Evolutionary conservation across 2,797 vertebrate genomes (phyloP).

Genomic region (Poeciliopsis gracilis): DNA sequence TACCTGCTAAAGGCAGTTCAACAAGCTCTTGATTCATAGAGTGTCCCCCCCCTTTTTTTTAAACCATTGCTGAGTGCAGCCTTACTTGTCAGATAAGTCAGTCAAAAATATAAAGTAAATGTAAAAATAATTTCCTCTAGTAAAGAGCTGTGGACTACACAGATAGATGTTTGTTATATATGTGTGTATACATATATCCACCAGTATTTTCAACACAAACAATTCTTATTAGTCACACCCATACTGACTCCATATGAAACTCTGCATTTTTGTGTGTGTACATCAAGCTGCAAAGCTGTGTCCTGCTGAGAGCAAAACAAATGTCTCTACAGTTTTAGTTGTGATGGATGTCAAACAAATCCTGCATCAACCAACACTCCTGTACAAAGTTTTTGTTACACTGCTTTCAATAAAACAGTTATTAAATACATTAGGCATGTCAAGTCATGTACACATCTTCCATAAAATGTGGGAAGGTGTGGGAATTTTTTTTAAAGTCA

Average conservation of each 20-base stretch:
- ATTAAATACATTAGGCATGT: constrained; percentile 1
- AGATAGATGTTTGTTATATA: not conserved
- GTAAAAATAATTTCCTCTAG: not conserved
- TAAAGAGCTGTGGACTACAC: not conserved
- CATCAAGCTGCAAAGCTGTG: not conserved
- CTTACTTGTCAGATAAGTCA: not conserved
- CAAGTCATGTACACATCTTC: constrained; percentile 6
- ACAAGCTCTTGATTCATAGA: not conserved
- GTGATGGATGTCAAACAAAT: not conserved
- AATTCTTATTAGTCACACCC: not conserved
- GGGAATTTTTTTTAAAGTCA: constrained; percentile 33
- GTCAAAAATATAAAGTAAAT: not conserved
- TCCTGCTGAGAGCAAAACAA: not conserved
- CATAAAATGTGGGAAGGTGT: constrained; percentile 34
- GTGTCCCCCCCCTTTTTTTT: not conserved
- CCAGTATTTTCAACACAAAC: not conserved
- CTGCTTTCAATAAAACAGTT: constrained; percentile 12
- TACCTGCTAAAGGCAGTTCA: not conserved
- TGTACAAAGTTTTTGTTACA: not conserved
- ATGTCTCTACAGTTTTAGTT: not conserved
- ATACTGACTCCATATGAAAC: not conserved
- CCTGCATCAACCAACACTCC: not conserved
- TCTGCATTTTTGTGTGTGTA: not conserved
- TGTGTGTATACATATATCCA: not conserved
- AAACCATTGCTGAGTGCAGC: not conserved